Evolutionary conservation across 2,888 invertebrate genomes (phyloP), one percentile per base, ranked within the genome.

Genomic region (Flexamia atlantica): DNA sequence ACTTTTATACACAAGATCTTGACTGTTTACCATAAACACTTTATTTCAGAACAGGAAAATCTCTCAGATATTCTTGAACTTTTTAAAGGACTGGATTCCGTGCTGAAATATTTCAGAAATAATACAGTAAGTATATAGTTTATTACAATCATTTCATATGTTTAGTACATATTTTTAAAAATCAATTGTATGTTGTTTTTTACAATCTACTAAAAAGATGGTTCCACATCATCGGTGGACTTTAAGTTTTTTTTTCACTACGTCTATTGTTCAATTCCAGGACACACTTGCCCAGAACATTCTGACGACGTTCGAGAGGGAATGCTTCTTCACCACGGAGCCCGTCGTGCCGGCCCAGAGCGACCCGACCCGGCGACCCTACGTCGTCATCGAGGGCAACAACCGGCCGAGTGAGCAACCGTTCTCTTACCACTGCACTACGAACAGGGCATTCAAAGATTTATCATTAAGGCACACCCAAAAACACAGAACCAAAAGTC

Each of bases 341-440:
- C 76, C 76, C 40, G 28, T 42, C 1, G 28, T 76, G 36, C 76
- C 76, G 2, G 17, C 3, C 2, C 4, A 23, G 14, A 28, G 23
- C 40, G 76, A 76, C 50, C 23, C 50, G 7, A 46, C 23, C 42
- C 46, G 76, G 76, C 23, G 28, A 28, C 46, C 76, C 1, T 46
- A 40, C 76, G 23, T 76, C 28, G 42, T 50, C 76, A 76, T 76
- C 23, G 76, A 76, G 50, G 76, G 76, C 1, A 76, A 76, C 76
- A 28, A 76, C 50, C 36, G 76, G 28, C 76, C 76, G 12, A 76
- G 76, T 76, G 30, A 70, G 70, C 40, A n/a, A n/a, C n/a, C n/a
- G n/a, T n/a, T n/a, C n/a, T n/a, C n/a, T n/a, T n/a, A n/a, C n/a
- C n/a, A n/a, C n/a, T n/a, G n/a, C n/a, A n/a, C n/a, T n/a, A n/a